Conservation (phyloP, 2,797 vertebrate species). For the Falco peregrinus region DNA sequence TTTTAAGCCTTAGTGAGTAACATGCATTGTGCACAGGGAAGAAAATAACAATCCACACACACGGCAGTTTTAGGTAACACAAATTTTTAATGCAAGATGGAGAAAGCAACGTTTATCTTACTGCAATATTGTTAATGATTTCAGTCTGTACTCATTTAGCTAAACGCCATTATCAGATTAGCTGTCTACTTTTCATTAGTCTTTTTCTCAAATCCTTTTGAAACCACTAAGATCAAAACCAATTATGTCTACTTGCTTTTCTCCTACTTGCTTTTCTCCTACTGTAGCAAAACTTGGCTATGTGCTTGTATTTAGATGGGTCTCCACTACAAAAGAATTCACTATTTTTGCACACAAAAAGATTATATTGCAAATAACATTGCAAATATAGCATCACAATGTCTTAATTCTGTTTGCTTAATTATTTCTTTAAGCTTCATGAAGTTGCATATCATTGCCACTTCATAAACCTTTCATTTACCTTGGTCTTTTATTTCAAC, state of each 20-base stretch:
- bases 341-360: neutral
- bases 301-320: neutral
- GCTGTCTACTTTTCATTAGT: constrained; percentile 8
- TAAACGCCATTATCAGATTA: constrained; percentile 25
- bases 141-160: neutral
- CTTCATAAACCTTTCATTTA: neutral
- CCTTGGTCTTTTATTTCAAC: neutral
- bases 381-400: neutral
- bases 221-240: constrained; percentile 21
- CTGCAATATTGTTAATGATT: neutral
- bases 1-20: neutral
- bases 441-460: neutral
- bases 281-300: neutral
- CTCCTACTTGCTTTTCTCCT: neutral
- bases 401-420: neutral
- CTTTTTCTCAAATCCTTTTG: neutral
- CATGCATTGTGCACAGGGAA: accelerated
- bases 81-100: neutral
- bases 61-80: neutral
- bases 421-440: neutral
- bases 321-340: neutral
- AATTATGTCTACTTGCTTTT: neutral
- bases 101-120: neutral
- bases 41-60: neutral
- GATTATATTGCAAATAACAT: neutral